Base-by-base conservation (phyloP, 2,113 vertebrate genomes). In the Callospermophilus lateralis region DNA sequence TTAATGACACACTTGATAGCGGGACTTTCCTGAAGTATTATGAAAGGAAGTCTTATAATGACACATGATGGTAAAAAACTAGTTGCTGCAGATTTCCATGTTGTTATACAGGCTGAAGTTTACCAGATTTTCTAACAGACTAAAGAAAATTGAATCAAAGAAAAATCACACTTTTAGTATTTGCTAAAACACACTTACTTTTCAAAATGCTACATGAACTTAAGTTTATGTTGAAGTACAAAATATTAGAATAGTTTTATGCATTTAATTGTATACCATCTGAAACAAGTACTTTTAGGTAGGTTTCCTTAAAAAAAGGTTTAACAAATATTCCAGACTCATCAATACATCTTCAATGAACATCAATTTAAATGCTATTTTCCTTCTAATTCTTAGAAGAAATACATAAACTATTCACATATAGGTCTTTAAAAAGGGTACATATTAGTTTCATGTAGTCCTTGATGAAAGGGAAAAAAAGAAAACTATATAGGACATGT, bases 191-290 rank as follows among this genome's bases (percentile, higher is more conserved):
- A 5, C 9, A 67, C 73, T 85, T 39, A 95, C 67, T 77, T 90
- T 96, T 89, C 61, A 95, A 85, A 96, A 96, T 20, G 28, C 26
- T 78, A 88, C 16, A 80, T 65, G 15, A 84, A 92, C 22, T 55
- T 89, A 92, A 72, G 17, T 84, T 95, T 89, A 96, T 58, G 4
- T 16, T 83, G 12, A 87, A 37, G 17, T 76, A 89, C 8, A 93
- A 94, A 72, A 26, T 87, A 87, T 58, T 12, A 67, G 61, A 89
- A 76, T 81, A 85, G 0, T 32, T 26, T 84, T 39, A 76, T 16
- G 45, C 3, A n/a, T 83, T 95, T 78, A 94, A 94, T 7, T 90
- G 42, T 84, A 73, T 10, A 42, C 13, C n/a, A 84, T 95, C 26
- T 92, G 48, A 95, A 89, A 58, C 67, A 72, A 92, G 78, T 39